Evolutionary conservation across 2,888 invertebrate genomes (phyloP).

Genomic region (Sisyra terminalis): DNA sequence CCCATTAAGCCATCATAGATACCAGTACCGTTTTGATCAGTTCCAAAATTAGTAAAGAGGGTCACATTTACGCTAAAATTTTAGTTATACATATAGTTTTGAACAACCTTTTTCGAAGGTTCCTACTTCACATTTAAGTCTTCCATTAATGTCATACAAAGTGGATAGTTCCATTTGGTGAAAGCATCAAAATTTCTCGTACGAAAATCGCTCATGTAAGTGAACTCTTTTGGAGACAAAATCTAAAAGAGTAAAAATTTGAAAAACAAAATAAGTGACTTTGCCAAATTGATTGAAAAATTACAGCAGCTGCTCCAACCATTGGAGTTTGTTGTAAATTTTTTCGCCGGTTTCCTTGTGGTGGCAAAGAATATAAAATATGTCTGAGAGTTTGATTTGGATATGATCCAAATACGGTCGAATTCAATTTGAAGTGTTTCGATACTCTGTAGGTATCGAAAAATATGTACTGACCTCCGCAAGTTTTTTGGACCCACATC

Average conservation of each 20-base stretch:
- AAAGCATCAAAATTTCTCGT: constrained; percentile 27
- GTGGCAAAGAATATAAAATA: not conserved
- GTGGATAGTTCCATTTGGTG: constrained; percentile 26
- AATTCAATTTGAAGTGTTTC: too few relatives aligned
- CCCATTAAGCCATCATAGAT: constrained; percentile 39
- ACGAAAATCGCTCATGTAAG: constrained; percentile 20
- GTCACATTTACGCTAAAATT: constrained; percentile 24
- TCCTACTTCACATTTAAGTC: constrained; percentile 26
- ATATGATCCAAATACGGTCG: too few relatives aligned
- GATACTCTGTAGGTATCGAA: too few relatives aligned
- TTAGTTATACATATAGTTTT: not conserved
- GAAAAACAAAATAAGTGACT: too few relatives aligned
- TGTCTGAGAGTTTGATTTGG: too few relatives aligned
- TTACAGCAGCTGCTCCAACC: not conserved
- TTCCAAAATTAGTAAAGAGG: constrained; percentile 33
- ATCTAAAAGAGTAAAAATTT: not conserved
- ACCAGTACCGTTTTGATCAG: constrained; percentile 36
- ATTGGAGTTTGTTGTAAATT: not conserved
- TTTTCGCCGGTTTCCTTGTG: not conserved
- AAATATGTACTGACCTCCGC: too few relatives aligned
- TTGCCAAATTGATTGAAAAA: too few relatives aligned
- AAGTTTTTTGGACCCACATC: too few relatives aligned
- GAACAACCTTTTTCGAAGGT: not conserved
- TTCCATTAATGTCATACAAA: constrained; percentile 22
- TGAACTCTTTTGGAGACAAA: constrained; percentile 10